Evolutionary conservation across 2,888 invertebrate species (phyloP), one percentile per base, ranked within the genome.

Genomic region (Salpingus planirostris): DNA sequence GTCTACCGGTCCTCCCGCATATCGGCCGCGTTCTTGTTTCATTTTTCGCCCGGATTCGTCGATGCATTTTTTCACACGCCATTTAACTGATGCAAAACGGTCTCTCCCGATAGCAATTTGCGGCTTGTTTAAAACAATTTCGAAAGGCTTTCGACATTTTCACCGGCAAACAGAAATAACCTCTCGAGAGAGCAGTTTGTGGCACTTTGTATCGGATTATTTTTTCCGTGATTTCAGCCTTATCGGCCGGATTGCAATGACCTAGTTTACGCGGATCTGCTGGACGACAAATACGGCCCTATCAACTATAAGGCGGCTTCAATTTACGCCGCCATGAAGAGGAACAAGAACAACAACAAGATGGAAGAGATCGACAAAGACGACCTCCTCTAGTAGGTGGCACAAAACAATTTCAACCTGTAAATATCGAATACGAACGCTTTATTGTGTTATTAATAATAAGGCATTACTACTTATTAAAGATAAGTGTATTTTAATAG

Each of bases 281-380:
- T 90, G 64, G 80, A 87, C 65, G 80, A 82, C 59, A 85, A 85
- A 54, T 90, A 90, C 65, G 90, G 90, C 47, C 90, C 90, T 27
- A 89, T 90, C 61, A 86, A 90, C 68, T 90, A 90, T 68, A 90
- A 90, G 60, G 83, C 83, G 41, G 89, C 89, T 36, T 89, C 88
- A 21, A 76, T 88, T 52, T 80, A 83, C 66, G 81, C 83, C 38
- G 76, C 79, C 50, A 77, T 80, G 68, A 80, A 80, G 62, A 76
- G 78, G 59, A 69, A 74, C 6, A 73, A 70, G 50, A 54, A 58
- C 43, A 59, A 55, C 45, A 58, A 55, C 45, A 58, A 47, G 35
- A 47, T 50, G 39, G 46, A 59, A 40, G 59, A 62, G 37, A 57
- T 59, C 39, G 39, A 46, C 13, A 50, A 55, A 33, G 57, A 63